phyloP scores from a whole-genome alignment of 2,888 invertebrate genomes.

The Ornithoptera priamus region DNA sequence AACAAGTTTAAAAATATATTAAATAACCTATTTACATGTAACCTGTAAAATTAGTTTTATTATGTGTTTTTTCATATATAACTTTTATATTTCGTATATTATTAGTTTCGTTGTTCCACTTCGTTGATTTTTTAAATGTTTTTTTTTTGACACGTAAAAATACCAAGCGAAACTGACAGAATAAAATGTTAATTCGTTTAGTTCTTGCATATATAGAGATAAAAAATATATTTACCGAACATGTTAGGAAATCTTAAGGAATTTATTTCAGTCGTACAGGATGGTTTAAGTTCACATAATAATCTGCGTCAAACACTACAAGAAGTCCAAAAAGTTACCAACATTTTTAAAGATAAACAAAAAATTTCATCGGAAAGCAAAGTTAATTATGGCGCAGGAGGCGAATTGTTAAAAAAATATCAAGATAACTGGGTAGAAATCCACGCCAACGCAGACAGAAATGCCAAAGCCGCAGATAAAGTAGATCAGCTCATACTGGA shows the following conservation, averaged over 20 bases:
- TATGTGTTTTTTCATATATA: too few relatives aligned
- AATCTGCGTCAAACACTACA: conserved; percentile 68
- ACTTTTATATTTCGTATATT: background rate
- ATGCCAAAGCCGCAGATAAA: conserved; percentile 81
- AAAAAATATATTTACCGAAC: background rate
- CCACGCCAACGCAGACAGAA: conserved; percentile 84
- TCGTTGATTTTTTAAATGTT: background rate
- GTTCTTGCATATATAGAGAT: background rate
- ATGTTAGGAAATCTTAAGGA: conserved; percentile 75
- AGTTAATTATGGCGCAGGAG: conserved; percentile 82
- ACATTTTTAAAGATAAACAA: conserved; percentile 69
- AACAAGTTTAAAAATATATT: too few relatives aligned
- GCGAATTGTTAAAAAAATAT: conserved; percentile 84
- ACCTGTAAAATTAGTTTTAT: too few relatives aligned
- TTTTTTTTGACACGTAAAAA: background rate
- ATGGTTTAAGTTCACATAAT: conserved; percentile 64
- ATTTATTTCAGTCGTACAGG: conserved; percentile 73
- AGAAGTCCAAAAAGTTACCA: conserved; percentile 70
- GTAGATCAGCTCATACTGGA: conserved; percentile 68
- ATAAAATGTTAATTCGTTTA: background rate
- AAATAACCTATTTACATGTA: too few relatives aligned
- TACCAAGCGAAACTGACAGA: background rate
- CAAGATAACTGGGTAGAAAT: conserved; percentile 86
- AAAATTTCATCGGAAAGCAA: conserved; percentile 55
- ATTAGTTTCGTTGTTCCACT: background rate